phyloP scores from a whole-genome alignment of 2,888 invertebrate genomes.

The Nemurella pictetii region DNA sequence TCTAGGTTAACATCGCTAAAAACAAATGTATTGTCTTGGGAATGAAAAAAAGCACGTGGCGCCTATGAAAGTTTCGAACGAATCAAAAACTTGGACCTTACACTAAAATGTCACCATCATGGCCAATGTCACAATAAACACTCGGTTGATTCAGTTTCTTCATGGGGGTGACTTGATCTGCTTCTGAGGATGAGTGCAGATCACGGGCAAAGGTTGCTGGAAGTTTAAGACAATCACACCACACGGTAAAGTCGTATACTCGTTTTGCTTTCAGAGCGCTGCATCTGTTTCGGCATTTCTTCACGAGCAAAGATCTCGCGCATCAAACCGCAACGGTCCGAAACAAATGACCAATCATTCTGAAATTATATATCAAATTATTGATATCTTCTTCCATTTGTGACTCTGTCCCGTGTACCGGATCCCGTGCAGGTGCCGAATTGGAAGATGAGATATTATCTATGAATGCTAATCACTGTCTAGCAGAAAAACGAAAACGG shows the following conservation, averaged over 20 bases:
- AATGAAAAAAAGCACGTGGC: not conserved
- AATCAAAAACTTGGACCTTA: not conserved
- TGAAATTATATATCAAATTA: slow-evolving; percentile 24
- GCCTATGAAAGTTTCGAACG: not conserved
- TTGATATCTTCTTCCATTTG: slow-evolving; percentile 24
- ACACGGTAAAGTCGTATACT: too few species aligned
- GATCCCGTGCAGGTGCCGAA: not conserved
- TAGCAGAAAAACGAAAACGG: not conserved
- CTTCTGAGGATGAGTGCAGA: too few species aligned
- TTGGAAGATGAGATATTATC: not conserved
- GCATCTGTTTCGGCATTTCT: slow-evolving; percentile 18
- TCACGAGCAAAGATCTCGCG: slow-evolving; percentile 16
- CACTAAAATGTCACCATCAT: too few species aligned
- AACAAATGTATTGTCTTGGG: not conserved
- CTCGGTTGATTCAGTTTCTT: too few species aligned
- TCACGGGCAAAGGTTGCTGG: not conserved
- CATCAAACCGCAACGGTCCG: slow-evolving; percentile 31
- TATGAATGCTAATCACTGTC: not conserved
- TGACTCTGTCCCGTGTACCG: not conserved
- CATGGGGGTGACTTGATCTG: too few species aligned
- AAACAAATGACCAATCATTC: slow-evolving; percentile 37
- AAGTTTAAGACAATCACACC: not conserved
- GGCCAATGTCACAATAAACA: too few species aligned
- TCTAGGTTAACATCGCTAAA: not conserved
- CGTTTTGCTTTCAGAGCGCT: not conserved